These are phyloP conservation scores for Heliconius aoede DNA, from an alignment of 2,888 invertebrate genomes.

Conservation along the genomic window DNA sequence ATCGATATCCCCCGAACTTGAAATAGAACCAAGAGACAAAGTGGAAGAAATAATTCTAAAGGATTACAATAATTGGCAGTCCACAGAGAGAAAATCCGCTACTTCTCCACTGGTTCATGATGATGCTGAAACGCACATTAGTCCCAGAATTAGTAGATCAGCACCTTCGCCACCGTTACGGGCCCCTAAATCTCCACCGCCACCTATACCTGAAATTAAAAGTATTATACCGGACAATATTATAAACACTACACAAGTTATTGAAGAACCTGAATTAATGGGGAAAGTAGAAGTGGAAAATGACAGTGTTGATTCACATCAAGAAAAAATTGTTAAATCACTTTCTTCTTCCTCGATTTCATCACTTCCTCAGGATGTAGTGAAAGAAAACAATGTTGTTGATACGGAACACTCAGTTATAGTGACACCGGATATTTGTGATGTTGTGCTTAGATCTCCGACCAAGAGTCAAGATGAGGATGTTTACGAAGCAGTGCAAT, in stretches of 20 bases:
- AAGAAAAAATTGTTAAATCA: conserved; percentile 45
- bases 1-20: conserved; percentile 61
- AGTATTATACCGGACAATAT: neutral
- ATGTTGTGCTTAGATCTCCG: conserved; percentile 59
- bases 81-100: conserved; percentile 61
- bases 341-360: conserved; percentile 58
- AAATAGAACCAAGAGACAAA: conserved; percentile 47
- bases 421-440: conserved; percentile 60
- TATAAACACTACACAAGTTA: conserved; percentile 31
- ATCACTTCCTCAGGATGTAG: conserved; percentile 56
- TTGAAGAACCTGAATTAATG: conserved; percentile 41
- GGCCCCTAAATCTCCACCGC: conserved; percentile 68
- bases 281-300: conserved; percentile 38
- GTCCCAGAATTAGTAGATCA: conserved; percentile 45
- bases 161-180: conserved; percentile 52
- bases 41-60: conserved; percentile 43
- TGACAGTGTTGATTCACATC: conserved; percentile 44
- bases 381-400: conserved; percentile 53
- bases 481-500: conserved; percentile 67
- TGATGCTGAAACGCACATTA: conserved; percentile 30
- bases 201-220: conserved; percentile 55
- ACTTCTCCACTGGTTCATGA: conserved; percentile 36
- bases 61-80: conserved; percentile 43
- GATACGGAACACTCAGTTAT: conserved; percentile 55
- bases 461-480: conserved; percentile 59